Evolutionary conservation across 1,140 invertebrate genomes (phyloP), one percentile per base, ranked within the genome.

Genomic region (Triops longicaudatus): DNA sequence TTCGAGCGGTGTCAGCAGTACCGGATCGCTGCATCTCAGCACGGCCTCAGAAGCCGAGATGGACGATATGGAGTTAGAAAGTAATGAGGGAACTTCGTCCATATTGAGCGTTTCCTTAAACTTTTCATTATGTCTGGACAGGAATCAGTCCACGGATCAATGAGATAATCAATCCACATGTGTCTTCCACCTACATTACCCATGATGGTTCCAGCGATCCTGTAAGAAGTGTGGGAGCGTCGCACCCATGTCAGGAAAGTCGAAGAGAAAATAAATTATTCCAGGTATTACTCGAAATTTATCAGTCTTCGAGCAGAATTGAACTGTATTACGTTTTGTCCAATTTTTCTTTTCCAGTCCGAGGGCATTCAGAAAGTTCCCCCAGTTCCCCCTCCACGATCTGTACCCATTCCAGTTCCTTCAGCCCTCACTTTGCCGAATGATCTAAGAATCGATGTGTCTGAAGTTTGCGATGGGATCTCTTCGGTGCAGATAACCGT

Each of bases 1-100:
- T 80, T 87, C 86, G 26, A 87, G 85, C 80, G 87, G 86, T 43
- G 87, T 87, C 50, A 87, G 86, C 77, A 87, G 85, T n/a, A 85
- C 85, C 14, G 85, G 83, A 11, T 86, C 85, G 17, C 81, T 86
- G 12, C 85, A 86, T 77, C 80, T 85, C 26, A 86, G 83, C 78
- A 83, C 83, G 5, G 84, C 83, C 9, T 84, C 81, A 76, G 84
- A 85, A 73, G 76, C 80, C 26, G 80, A 81, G 28, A 80, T 78
- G 17, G 50, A 80, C 17, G 80, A 80, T 28, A 42, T 78, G 26
- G 76, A 77, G 72, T 72, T 44, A n/a, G 76, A 63, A 63, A 63
- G 50, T 63, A 63, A n/a, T 5, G n/a, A n/a, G 14, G n/a, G 22
- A 63, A 63, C 0, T 7, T 63, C 9, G 6, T 63, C 6, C 17